phyloP scores from a whole-genome alignment of 2,888 invertebrate genomes.

The Eupeodes luniger region DNA sequence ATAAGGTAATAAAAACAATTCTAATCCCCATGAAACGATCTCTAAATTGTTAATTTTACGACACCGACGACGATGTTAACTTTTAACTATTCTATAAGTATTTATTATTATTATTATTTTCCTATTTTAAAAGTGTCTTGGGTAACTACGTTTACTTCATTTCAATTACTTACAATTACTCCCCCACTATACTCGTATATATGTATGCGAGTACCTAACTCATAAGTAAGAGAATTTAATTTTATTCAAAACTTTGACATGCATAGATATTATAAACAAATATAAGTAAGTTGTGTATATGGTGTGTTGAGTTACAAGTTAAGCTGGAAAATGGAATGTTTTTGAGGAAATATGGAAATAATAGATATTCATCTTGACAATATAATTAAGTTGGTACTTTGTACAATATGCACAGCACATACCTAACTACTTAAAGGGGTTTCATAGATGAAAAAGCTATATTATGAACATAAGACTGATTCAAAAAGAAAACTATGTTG shows the following conservation, averaged over 20 bases:
- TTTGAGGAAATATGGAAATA: constrained; percentile 19
- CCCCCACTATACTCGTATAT: background rate
- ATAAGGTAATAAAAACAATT: background rate
- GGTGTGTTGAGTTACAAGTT: too few relatives aligned
- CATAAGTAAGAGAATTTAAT: background rate
- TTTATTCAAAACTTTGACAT: background rate
- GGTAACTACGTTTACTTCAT: constrained; percentile 4
- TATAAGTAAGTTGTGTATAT: background rate
- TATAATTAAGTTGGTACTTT: constrained; percentile 32
- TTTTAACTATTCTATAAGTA: background rate
- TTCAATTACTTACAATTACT: constrained; percentile 27
- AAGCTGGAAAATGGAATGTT: background rate
- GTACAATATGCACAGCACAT: background rate
- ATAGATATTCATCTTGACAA: constrained; percentile 23
- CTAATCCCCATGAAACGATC: background rate
- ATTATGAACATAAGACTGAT: too few relatives aligned
- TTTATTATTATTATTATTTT: constrained; percentile 5
- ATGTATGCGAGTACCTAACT: too few relatives aligned
- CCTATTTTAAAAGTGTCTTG: background rate
- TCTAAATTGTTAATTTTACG: background rate
- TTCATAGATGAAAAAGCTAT: background rate
- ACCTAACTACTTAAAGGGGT: background rate
- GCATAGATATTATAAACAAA: background rate
- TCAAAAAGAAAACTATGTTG: too few relatives aligned
- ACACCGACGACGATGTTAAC: background rate